Percentiles rank a stretch among this genome's conserved stretches.
These are phyloP conservation scores for Athalia cordata DNA, from an alignment of 2,888 invertebrate species.

Conservation along the genomic window DNA sequence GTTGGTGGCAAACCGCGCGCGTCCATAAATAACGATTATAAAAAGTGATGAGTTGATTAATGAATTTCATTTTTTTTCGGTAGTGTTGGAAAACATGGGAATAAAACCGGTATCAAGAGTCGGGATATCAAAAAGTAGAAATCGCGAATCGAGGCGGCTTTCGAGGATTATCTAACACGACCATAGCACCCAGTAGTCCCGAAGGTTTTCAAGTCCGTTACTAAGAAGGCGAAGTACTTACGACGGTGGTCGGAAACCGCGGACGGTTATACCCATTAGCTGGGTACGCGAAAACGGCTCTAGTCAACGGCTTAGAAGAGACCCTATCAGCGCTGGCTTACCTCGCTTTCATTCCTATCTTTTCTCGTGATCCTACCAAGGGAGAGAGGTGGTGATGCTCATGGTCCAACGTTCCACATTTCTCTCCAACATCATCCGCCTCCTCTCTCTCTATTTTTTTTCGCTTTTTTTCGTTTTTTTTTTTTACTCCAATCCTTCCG, in stretches of 20 bases:
- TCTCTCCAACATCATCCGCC: too few relatives aligned
- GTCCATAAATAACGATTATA: too few relatives aligned
- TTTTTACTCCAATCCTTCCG: slow-evolving; percentile 46
- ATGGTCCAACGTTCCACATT: slow-evolving; percentile 38
- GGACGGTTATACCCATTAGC: slow-evolving; percentile 17
- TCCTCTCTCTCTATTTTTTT: too few relatives aligned
- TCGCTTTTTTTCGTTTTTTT: too few relatives aligned
- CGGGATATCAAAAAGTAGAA: background rate
- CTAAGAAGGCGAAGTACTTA: background rate
- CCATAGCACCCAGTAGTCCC: background rate
- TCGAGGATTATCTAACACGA: slow-evolving; percentile 9
- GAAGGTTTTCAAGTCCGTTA: background rate
- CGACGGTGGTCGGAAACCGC: slow-evolving; percentile 35
- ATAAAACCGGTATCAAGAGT: too few relatives aligned
- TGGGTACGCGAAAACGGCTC: slow-evolving; percentile 19
- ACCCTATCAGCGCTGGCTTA: slow-evolving; percentile 67
- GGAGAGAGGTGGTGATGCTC: slow-evolving; percentile 56
- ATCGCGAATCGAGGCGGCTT: slow-evolving; percentile 11
- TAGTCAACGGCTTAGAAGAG: slow-evolving; percentile 59
- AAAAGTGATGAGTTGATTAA: too few relatives aligned
- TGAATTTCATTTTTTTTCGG: too few relatives aligned
- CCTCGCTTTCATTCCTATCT: slow-evolving; percentile 61
- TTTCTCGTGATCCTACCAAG: slow-evolving; percentile 59
- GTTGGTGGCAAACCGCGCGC: too few relatives aligned
- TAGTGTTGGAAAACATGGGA: too few relatives aligned